Conservation (phyloP, 2,113 vertebrate species). For the Galeopterus variegatus region DNA sequence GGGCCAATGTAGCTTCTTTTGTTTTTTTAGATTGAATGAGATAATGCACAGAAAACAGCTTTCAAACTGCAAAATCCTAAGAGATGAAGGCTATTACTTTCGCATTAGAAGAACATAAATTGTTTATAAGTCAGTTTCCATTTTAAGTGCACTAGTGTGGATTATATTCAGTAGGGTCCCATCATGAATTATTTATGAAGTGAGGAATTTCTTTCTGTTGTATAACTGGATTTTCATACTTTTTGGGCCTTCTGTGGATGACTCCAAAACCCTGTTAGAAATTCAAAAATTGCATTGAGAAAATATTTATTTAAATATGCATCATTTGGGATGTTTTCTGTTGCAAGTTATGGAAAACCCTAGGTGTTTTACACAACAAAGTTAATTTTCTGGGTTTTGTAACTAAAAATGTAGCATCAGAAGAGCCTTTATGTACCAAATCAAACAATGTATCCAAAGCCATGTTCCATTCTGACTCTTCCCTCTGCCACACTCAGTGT, state of each 20-base stretch:
- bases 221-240: conserved; percentile 54
- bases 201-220: conserved; percentile 47
- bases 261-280: conserved; percentile 37
- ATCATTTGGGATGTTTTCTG: background rate
- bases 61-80: conserved; percentile 33
- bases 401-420: background rate
- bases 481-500: background rate
- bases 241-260: conserved; percentile 24
- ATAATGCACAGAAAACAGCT: conserved; percentile 40
- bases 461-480: rapidly evolving
- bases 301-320: conserved; percentile 42
- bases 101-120: conserved; percentile 45
- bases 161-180: background rate
- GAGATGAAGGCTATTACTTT: conserved; percentile 61
- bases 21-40: conserved; percentile 38
- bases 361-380: background rate
- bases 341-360: background rate
- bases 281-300: background rate
- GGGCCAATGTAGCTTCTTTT: background rate
- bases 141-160: background rate
- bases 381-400: background rate
- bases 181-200: conserved; percentile 66
- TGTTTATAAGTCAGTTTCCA: conserved; percentile 60
- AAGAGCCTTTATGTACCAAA: background rate
- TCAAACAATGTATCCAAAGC: rapidly evolving